Evolutionary conservation across 1,140 invertebrate species (phyloP).

Genomic region (Ganaspis sp.): DNA sequence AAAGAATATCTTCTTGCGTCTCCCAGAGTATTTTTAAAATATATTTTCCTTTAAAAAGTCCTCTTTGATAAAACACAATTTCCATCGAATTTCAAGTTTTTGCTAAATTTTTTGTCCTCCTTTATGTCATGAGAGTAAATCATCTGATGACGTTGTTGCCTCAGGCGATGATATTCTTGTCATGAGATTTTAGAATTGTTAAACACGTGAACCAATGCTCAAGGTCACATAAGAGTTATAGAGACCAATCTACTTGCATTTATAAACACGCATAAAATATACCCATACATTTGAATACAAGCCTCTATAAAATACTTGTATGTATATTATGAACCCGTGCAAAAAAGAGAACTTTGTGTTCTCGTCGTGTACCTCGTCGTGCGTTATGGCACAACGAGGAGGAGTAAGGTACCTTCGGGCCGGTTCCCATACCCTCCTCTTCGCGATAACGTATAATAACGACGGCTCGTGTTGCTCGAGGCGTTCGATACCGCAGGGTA

Average conservation of each 20-base stretch:
- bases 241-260: not conserved
- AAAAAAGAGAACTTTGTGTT: slow-evolving; percentile 47
- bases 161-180: not conserved
- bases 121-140: not conserved
- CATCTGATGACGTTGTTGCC: not conserved
- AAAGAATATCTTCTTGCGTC: too few species aligned
- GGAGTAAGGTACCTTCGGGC: slow-evolving; percentile 63
- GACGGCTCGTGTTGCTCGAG: slow-evolving; percentile 55
- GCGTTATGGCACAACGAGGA: slow-evolving; percentile 65
- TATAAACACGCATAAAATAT: not conserved
- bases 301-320: not conserved
- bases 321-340: slow-evolving; percentile 36
- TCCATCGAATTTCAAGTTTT: not conserved
- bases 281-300: not conserved
- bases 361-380: slow-evolving; percentile 59
- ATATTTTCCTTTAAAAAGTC: too few species aligned
- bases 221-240: slow-evolving; percentile 1
- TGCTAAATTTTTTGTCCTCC: not conserved
- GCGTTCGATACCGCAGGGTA: slow-evolving; percentile 57
- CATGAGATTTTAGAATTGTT: slow-evolving; percentile 17
- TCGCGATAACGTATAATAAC: slow-evolving; percentile 59
- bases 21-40: too few species aligned
- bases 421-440: slow-evolving; percentile 72
- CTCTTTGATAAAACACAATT: not conserved
- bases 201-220: not conserved